Conservation (phyloP, 2,888 invertebrate species). For the Margaritifera margaritifera region DNA sequence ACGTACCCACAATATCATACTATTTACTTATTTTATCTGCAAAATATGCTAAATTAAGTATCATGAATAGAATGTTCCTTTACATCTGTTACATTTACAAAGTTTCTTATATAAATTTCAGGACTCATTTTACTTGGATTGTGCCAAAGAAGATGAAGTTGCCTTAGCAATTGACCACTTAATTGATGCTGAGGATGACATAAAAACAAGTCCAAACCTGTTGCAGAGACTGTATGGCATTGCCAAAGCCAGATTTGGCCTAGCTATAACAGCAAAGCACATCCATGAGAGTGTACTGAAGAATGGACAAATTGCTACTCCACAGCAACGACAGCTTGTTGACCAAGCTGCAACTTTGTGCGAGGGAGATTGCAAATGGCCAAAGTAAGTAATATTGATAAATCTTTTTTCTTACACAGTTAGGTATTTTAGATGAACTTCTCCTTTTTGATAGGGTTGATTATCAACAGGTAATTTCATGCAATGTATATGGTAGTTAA, state of each 20-base stretch:
- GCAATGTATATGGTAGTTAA: too few species aligned
- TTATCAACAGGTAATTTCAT: too few species aligned
- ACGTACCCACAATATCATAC: too few species aligned
- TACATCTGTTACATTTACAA: not conserved
- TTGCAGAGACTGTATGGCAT: constrained; percentile 40
- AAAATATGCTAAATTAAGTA: not conserved
- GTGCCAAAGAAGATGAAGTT: constrained; percentile 13
- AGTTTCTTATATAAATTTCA: constrained; percentile 3
- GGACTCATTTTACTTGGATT: constrained; percentile 31
- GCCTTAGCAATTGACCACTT: constrained; percentile 27
- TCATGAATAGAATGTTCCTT: not conserved
- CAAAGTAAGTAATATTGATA: constrained; percentile 23
- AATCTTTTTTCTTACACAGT: too few species aligned
- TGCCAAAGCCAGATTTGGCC: constrained; percentile 46
- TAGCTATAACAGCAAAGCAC: constrained; percentile 41
- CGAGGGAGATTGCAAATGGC: constrained; percentile 39
- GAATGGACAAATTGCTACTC: constrained; percentile 7
- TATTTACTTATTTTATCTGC: too few species aligned
- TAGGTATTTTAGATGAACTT: too few species aligned
- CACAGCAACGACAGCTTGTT: constrained; percentile 25
- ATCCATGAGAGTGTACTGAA: constrained; percentile 31
- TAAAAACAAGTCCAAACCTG: constrained; percentile 17
- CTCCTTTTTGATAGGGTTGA: too few species aligned
- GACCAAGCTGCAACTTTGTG: constrained; percentile 41
- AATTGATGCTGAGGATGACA: constrained; percentile 12